Conservation (phyloP, 2,113 vertebrate genomes). For the Peromyscus californicus region DNA sequence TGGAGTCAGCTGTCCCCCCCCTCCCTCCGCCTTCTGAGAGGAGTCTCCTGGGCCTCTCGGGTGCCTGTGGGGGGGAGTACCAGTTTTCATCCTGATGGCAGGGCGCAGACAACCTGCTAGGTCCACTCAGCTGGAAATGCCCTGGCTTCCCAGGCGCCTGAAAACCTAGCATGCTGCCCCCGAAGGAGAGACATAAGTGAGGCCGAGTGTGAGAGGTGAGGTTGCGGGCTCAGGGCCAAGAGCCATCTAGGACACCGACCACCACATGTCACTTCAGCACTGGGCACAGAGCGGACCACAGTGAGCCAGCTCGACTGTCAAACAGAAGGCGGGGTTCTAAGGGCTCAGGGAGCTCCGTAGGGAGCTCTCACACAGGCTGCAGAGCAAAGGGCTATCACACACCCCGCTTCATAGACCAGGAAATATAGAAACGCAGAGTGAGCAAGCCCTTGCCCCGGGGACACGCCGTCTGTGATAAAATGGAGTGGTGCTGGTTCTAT, state of each 20-base stretch:
- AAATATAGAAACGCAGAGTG: neutral
- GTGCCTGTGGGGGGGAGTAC: neutral
- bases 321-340: neutral
- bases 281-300: neutral
- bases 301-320: neutral
- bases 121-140: neutral
- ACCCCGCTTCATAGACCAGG: neutral
- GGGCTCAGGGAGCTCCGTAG: neutral
- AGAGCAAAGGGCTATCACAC: neutral
- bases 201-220: neutral
- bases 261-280: neutral
- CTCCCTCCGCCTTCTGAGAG: neutral
- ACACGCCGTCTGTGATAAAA: too few relatives aligned
- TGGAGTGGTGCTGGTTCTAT: too few relatives aligned
- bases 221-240: neutral
- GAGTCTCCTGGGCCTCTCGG: slow-evolving; percentile 41
- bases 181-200: neutral
- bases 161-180: neutral
- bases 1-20: neutral
- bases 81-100: neutral
- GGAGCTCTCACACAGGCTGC: too few relatives aligned
- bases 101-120: neutral
- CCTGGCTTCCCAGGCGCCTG: neutral
- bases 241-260: neutral
- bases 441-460: neutral